Conservation (phyloP, 2,113 vertebrate species). For the Pristiophorus japonicus region DNA sequence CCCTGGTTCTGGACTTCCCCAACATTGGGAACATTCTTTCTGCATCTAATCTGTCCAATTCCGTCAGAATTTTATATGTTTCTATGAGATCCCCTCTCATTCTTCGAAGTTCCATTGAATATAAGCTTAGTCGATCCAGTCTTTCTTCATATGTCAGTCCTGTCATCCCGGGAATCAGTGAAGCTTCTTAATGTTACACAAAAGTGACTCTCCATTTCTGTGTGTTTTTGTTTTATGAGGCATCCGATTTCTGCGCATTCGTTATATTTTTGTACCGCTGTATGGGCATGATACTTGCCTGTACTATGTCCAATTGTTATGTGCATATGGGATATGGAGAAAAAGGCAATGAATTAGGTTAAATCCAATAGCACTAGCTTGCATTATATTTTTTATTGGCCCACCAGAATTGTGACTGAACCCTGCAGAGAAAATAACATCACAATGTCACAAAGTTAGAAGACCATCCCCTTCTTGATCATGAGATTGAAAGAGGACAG, state of each 20-base stretch:
- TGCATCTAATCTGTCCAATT: too few relatives aligned
- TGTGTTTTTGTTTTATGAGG: neutral
- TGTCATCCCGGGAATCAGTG: too few relatives aligned
- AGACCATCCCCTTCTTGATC: neutral
- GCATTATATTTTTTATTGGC: neutral
- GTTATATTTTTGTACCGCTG: neutral
- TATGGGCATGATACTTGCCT: neutral
- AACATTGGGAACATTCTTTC: too few relatives aligned
- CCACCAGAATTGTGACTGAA: neutral
- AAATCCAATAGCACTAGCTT: neutral
- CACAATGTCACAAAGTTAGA: neutral
- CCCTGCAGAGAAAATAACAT: neutral
- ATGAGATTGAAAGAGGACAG: neutral
- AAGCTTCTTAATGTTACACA: neutral
- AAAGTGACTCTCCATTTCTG: neutral
- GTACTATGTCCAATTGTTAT: neutral
- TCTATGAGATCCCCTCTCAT: too few relatives aligned
- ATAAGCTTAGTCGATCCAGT: too few relatives aligned
- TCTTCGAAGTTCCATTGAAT: too few relatives aligned
- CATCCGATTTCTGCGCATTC: neutral
- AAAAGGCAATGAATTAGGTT: neutral
- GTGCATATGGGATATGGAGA: neutral
- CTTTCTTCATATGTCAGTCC: too few relatives aligned
- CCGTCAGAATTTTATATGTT: too few relatives aligned
- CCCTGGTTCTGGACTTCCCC: too few relatives aligned